A percentile compares a stretch with the other conserved stretches of the same genome.
phyloP scores from a whole-genome alignment of 2,888 invertebrate species.

The Neoascia interrupta region DNA sequence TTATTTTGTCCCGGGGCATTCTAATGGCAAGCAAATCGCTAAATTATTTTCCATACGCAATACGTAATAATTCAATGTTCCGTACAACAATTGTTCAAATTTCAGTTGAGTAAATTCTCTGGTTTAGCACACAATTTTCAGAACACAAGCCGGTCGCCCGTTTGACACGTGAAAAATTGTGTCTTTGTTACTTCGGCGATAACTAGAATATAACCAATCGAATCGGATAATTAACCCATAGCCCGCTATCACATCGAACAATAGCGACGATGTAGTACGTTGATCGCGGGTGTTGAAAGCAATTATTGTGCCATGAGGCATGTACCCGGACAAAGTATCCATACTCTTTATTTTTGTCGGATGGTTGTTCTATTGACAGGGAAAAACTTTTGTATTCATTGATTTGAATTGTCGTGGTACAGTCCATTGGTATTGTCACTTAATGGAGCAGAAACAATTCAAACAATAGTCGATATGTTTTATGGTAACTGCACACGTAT shows the following conservation, averaged over 20 bases:
- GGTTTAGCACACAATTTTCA: no score
- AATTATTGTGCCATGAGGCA: conserved; percentile 19
- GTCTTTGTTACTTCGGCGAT: not conserved
- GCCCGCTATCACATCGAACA: no score
- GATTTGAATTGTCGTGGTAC: not conserved
- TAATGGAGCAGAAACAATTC: conserved; percentile 41
- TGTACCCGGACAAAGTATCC: not conserved
- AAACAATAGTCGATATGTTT: conserved; percentile 3
- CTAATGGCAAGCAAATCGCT: no score
- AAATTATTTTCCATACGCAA: no score
- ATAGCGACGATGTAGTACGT: not conserved
- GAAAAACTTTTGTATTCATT: not conserved
- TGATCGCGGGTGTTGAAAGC: not conserved
- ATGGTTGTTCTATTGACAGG: not conserved
- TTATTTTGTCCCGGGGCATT: no score
- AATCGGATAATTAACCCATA: conserved; percentile 9
- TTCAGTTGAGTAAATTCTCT: no score
- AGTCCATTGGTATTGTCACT: conserved; percentile 19
- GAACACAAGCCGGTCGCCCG: no score
- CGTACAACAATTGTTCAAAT: no score
- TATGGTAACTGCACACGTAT: no score
- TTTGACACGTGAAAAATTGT: no score
- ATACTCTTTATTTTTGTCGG: not conserved
- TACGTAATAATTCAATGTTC: no score
- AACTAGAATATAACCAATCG: conserved; percentile 10